Base-by-base conservation (phyloP, 2,888 invertebrate species). In the Scelioninae gen. 1 region DNA sequence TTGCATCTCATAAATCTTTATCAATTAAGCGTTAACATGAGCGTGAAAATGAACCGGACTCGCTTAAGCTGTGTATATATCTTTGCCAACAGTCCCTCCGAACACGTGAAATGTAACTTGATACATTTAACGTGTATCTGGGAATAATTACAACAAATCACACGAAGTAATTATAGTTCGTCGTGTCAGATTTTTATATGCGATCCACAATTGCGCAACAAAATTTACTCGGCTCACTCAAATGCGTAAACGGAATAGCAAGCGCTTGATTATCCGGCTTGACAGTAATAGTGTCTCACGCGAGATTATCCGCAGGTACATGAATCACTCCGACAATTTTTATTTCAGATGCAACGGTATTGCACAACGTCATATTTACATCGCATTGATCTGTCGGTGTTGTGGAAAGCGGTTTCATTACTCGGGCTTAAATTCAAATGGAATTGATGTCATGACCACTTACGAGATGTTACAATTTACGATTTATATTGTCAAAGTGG, bases 341-440 rank as follows among this genome's bases (percentile, higher is more conserved):
- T 72, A 40, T 72, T 38, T 60, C 58, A 60, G 53, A 68, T 9
- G 47, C 74, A 80, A 62, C 63, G 69, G 45, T 45, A 72, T 82
- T 82, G 66, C 82, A 65, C 77, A 82, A 82, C 45, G 60, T 77
- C 66, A 72, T 71, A 82, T 77, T 82, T 71, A 82, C 71, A 72
- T 77, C 72, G 53, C 65, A 38, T 55, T 45, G 63, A 56, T 75
- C 65, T 56, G 56, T 69, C 51, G 8, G 49, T 45, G 43, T 23
- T 31, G 40, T 47, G 56, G 56, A 69, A 62, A 69, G 69, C 68
- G 72, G 49, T 66, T 56, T 72, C 65, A 63, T 65, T 79, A 63
- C 65, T 32, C 45, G 8, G 58, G 31, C 40, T 56, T 65, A 29
- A 65, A 58, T 56, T 65, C 16, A 58, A 47, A 15, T n/a, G 13